These are phyloP conservation scores for Pangasianodon hypophthalmus DNA, from an alignment of 2,113 vertebrate genomes.

Conservation along the genomic window DNA sequence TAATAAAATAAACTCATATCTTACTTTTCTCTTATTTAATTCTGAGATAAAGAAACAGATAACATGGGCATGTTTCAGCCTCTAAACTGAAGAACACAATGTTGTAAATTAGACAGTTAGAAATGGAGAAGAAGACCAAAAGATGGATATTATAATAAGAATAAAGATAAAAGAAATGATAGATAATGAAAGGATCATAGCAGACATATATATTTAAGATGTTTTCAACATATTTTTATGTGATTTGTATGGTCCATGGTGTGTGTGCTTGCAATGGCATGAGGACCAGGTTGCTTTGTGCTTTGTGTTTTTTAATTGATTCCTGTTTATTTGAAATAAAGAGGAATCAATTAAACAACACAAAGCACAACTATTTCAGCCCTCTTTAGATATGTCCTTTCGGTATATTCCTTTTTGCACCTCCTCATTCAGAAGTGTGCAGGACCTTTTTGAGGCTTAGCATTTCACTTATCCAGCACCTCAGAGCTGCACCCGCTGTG, in stretches of 20 bases:
- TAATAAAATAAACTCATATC: not conserved
- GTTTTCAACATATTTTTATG: not conserved
- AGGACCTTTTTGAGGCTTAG: not conserved
- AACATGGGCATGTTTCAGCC: not conserved
- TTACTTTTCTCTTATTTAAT: not conserved
- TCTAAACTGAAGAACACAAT: not conserved
- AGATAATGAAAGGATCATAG: not conserved
- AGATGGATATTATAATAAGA: not conserved
- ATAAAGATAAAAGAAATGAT: too few species aligned
- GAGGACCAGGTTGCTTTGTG: not conserved
- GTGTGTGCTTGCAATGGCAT: not conserved
- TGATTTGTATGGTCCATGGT: not conserved
- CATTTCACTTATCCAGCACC: not conserved
- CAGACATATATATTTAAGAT: not conserved
- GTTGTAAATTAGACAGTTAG: not conserved
- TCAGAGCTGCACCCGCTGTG: not conserved
- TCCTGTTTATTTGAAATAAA: not conserved
- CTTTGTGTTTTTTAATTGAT: not conserved
- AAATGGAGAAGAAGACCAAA: too few species aligned
- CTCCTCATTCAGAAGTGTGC: not conserved
- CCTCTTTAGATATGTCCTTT: not conserved
- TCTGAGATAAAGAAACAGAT: not conserved
- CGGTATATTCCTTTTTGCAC: not conserved
- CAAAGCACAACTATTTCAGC: not conserved
- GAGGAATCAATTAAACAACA: not conserved